Conservation (phyloP, 2,888 invertebrate species). For the Parascotia fuliginaria region DNA sequence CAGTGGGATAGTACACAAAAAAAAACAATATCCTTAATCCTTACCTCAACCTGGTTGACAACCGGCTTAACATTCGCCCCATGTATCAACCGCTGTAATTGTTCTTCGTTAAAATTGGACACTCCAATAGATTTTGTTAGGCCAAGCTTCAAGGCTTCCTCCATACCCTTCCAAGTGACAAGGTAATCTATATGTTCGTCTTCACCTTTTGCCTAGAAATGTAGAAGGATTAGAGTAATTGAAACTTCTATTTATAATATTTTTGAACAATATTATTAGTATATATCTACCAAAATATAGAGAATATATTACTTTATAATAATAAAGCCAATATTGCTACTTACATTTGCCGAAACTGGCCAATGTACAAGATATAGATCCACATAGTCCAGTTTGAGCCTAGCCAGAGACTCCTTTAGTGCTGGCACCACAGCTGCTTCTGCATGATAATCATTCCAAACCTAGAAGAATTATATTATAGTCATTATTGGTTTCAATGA, state of each 20-base stretch:
- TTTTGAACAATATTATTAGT: too few relatives aligned
- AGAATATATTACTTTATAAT: too few relatives aligned
- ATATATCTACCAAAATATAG: too few relatives aligned
- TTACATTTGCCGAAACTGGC: constrained; percentile 87
- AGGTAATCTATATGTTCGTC: constrained; percentile 88
- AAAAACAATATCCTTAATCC: too few relatives aligned
- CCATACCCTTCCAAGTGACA: constrained; percentile 92
- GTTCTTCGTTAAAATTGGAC: constrained; percentile 92
- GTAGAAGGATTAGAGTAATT: neutral
- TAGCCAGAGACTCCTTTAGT: constrained; percentile 87
- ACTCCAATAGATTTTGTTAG: constrained; percentile 90
- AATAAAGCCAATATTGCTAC: too few relatives aligned
- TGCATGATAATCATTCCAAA: constrained; percentile 86
- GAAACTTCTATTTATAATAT: too few relatives aligned
- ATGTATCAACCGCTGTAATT: constrained; percentile 87
- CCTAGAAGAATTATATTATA: constrained; percentile 49
- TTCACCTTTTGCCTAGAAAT: constrained; percentile 60
- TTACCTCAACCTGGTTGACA: constrained; percentile 85
- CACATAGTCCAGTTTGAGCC: constrained; percentile 90
- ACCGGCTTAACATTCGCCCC: constrained; percentile 86
- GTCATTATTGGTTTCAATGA: neutral
- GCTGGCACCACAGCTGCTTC: constrained; percentile 88
- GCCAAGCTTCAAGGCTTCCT: constrained; percentile 88
- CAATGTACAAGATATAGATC: constrained; percentile 94
- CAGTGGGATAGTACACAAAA: too few relatives aligned